Base-by-base conservation (phyloP, 2,888 invertebrate species). In the Pemphredon lugubris region DNA sequence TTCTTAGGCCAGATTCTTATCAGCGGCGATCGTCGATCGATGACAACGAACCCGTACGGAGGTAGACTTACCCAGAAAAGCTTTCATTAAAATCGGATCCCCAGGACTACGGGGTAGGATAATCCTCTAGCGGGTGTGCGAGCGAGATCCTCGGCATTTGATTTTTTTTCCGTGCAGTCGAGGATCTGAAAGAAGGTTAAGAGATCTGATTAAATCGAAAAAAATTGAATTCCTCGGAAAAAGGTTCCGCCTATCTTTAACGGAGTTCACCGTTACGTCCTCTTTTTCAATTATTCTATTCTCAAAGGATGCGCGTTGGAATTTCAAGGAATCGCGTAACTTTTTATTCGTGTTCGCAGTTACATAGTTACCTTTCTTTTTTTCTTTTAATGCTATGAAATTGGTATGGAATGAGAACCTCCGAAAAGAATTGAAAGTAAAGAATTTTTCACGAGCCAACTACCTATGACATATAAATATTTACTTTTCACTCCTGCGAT, bases 11-110 rank as follows among this genome's bases (percentile, higher is more conserved):
- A 13, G 30, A 45, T 51, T 45, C 7, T 16, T 32, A 9, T 30
- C 16, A 30, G 42, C 26, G 2, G 4, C 16, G n/a, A 37, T 32
- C n/a, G 18, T 54, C 45, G 26, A 59, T 70, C 39, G 57, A 32
- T 34, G 20, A 11, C 48, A 20, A 26, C 5, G 20, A 61, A 59
- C 73, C 58, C 50, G 50, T 26, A 58, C 55, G 5, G 50, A n/a
- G 45, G 37, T 32, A 55, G 66, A 67, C 67, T 76, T 76, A 76
- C 70, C 66, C 23, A 48, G 51, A 65, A 67, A 78, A 55, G 73
- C 73, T 70, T 71, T 58, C 77, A 57, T 68, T 71, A 73, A 71
- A 76, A 70, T 76, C 65, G 70, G 69, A 65, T 64, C 42, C 23
- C 18, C 42, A 44, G 53, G 48, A 71, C 60, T 63, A 63, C 58